A percentile compares a stretch with the other conserved stretches of the same genome.
Evolutionary conservation across 2,113 vertebrate genomes (phyloP).

Genomic region (Erythrocercus mccallii): DNA sequence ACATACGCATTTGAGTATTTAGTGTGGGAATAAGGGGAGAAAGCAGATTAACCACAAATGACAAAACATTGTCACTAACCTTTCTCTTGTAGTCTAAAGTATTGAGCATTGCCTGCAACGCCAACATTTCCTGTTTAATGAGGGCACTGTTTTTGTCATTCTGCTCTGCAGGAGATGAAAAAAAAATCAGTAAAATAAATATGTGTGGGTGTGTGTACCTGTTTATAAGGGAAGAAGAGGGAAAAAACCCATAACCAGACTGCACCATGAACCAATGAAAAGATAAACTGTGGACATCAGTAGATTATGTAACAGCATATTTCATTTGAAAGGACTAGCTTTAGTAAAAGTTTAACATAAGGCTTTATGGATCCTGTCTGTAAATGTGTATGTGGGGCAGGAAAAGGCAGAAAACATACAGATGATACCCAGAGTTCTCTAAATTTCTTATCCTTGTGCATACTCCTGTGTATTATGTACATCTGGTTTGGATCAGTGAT

Average conservation of each 20-base stretch:
- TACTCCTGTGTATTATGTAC: neutral
- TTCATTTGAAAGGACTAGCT: neutral
- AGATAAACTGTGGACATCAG: neutral
- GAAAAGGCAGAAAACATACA: neutral
- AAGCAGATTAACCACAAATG: slow-evolving; percentile 2
- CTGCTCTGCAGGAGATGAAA: slow-evolving; percentile 72
- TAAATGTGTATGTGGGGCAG: neutral
- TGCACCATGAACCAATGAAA: neutral
- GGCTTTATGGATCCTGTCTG: neutral
- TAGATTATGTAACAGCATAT: neutral
- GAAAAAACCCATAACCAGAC: neutral
- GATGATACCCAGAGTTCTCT: neutral
- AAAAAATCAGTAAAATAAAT: neutral
- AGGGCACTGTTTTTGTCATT: slow-evolving; percentile 81
- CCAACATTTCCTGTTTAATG: slow-evolving; percentile 88
- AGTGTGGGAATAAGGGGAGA: neutral
- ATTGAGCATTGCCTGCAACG: slow-evolving; percentile 94
- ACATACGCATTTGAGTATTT: accelerated
- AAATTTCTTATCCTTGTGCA: neutral
- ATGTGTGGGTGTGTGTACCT: accelerated
- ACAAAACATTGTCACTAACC: slow-evolving; percentile 67
- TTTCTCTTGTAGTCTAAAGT: slow-evolving; percentile 93
- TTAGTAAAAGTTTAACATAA: neutral
- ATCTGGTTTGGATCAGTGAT: neutral
- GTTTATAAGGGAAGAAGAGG: neutral